phyloP scores from a whole-genome alignment of 2,888 invertebrate genomes.

The Caenorhabditis panamensis region DNA sequence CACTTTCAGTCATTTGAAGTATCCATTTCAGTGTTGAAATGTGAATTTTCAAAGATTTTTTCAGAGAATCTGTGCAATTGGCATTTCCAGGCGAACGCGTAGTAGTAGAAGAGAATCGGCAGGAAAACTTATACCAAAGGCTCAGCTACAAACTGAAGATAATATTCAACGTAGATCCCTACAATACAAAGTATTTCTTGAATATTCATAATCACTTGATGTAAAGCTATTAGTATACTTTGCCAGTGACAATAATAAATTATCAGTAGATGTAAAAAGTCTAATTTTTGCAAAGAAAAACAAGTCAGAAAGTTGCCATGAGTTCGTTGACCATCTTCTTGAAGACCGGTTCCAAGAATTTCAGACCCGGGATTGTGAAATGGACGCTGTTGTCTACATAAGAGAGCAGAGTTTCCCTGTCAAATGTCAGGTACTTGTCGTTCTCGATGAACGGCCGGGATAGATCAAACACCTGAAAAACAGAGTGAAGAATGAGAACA shows the following conservation, averaged over 20 bases:
- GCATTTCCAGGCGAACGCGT: background rate
- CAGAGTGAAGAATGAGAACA: background rate
- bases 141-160: background rate
- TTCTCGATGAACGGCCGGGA: constrained; percentile 3
- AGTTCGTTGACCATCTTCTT: background rate
- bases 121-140: too few species aligned
- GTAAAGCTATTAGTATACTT: background rate
- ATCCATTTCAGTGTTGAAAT: background rate
- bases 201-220: background rate
- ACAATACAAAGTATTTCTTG: background rate
- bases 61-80: background rate
- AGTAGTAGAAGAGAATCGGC: background rate
- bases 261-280: too few species aligned
- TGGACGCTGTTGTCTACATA: constrained; percentile 43
- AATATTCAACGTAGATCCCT: background rate
- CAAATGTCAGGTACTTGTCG: constrained; percentile 32
- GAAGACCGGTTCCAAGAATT: constrained; percentile 11
- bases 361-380: constrained; percentile 6
- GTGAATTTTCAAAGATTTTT: background rate
- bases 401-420: constrained; percentile 9
- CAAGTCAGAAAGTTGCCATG: background rate
- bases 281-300: too few species aligned
- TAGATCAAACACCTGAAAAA: constrained; percentile 41
- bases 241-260: too few species aligned
- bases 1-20: background rate